Evolutionary conservation across 2,888 invertebrate genomes (phyloP).

Genomic region (Steinernema hermaphroditum): DNA sequence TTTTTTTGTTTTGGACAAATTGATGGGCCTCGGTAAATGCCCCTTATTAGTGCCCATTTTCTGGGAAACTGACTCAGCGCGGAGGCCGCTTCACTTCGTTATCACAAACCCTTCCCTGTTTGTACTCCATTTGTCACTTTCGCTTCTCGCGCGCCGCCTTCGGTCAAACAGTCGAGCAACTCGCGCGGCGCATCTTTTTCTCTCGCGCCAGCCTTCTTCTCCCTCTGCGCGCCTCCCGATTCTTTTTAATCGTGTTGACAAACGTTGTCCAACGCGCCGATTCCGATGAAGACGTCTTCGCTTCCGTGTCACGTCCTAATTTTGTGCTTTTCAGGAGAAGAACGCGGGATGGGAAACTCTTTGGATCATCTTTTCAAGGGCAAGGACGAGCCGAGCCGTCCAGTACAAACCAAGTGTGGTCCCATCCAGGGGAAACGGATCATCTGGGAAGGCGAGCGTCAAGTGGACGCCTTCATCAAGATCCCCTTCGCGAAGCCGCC

Average conservation of each 20-base stretch:
- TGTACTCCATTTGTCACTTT: not conserved
- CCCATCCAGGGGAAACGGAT: conserved; percentile 48
- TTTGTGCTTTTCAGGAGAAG: too few relatives aligned
- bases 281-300: not conserved
- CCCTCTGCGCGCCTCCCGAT: not conserved
- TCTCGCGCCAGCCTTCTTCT: not conserved
- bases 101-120: too few relatives aligned
- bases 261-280: not conserved
- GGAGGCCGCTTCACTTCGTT: too few relatives aligned
- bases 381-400: conserved; percentile 37
- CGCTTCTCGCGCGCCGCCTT: not conserved
- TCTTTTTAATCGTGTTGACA: not conserved
- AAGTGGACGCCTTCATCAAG: conserved; percentile 48
- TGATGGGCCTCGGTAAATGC: too few relatives aligned
- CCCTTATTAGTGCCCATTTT: too few relatives aligned
- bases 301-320: not conserved
- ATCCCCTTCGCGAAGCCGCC: conserved; percentile 59
- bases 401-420: conserved; percentile 46
- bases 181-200: not conserved
- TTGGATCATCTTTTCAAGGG: not conserved
- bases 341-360: not conserved
- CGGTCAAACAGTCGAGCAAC: not conserved
- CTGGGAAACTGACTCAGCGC: too few relatives aligned
- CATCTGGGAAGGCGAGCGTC: conserved; percentile 46
- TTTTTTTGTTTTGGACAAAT: too few relatives aligned